Base-by-base conservation (phyloP, 2,888 invertebrate species). In the Stenurella melanura region DNA sequence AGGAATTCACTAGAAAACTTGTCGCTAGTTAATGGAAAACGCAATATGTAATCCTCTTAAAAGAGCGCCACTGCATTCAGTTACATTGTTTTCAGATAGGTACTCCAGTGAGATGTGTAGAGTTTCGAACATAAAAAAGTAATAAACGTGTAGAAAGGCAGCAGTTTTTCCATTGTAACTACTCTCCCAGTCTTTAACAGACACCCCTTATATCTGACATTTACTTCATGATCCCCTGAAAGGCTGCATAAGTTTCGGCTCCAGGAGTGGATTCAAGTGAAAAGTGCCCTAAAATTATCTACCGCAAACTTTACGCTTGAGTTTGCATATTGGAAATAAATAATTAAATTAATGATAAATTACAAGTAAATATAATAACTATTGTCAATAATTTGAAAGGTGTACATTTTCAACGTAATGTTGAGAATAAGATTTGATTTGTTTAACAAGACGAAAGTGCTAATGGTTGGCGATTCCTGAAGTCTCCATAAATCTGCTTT, bases 101-200 rank as follows among this genome's bases (percentile, higher is more conserved):
- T 30, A 50, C 67, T 61, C 56, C 34, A 56, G 73, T 54, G 60
- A 42, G 42, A 67, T 18, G 54, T 67, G 71, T 67, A 56, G 71
- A 71, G 61, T 71, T 71, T 21, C 17, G 21, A 34, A 67, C 74
- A 74, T 74, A 74, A 74, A 74, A 74, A 74, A 74, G 74, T 74
- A 67, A 67, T 74, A 74, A 74, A 74, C 74, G 42, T 58, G 67
- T 57, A 42, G 60, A n/a, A 57, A 69, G 60, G 71, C 71, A 50
- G 66, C 74, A 66, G 58, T 67, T 67, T 67, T 60, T 67, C 67
- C 74, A 60, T 60, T 54, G 67, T 67, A 61, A 74, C 67, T 67
- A 26, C 74, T 58, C 74, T 57, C 64, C 73, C 73, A 66, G 60
- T 54, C 68, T 67, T 68, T 58, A 67, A 68, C 74, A 67, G 74